Base-by-base conservation (phyloP, 2,888 invertebrate species). In the Ctenicera cuprea region DNA sequence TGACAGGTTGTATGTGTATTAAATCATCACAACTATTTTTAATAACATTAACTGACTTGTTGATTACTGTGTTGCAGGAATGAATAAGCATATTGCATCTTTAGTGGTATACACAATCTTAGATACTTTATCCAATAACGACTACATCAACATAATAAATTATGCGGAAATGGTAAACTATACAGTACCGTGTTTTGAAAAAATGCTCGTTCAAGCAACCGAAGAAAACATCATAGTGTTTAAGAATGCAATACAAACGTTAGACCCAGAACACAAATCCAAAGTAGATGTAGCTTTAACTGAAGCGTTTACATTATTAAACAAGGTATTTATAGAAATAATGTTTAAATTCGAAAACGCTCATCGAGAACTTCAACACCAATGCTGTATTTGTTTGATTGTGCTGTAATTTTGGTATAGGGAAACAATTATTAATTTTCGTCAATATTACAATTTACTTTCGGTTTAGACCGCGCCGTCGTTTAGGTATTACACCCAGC, bases 91-190 rank as follows among this genome's bases (percentile, higher is more conserved):
- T 80, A 91, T 94, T 38, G 97, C 97, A 12, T 92, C 94, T 81
- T 93, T 94, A 82, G 98, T 98, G 0, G 93, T 98, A 20, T 90
- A 92, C 72, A 94, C 95, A 45, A 93, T 99, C 73, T 87, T 99
- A 81, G 96, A 97, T 76, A 99, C 99, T 0, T 91, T 99, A 61
- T 97, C 97, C 5, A 98, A 99, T 85, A 98, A 99, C 86, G 99
- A 99, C 87, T 98, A 95, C 85, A 95, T 99, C 70, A 98, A 98
- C 82, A 94, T 99, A 30, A 92, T 96, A 80, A 92, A 92, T 84
- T 95, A 93, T 81, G 95, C 96, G 80, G 89, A 90, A 26, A 83
- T 88, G 0, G 92, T 94, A 0, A 85, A 90, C 7, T 93, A 94
- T 80, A 91, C 96, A 4, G 94, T 98, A 26, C 90, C 91, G 0